A percentile compares a stretch with the other conserved stretches of the same genome.
phyloP scores from a whole-genome alignment of 2,113 vertebrate species.

The Riparia riparia region DNA sequence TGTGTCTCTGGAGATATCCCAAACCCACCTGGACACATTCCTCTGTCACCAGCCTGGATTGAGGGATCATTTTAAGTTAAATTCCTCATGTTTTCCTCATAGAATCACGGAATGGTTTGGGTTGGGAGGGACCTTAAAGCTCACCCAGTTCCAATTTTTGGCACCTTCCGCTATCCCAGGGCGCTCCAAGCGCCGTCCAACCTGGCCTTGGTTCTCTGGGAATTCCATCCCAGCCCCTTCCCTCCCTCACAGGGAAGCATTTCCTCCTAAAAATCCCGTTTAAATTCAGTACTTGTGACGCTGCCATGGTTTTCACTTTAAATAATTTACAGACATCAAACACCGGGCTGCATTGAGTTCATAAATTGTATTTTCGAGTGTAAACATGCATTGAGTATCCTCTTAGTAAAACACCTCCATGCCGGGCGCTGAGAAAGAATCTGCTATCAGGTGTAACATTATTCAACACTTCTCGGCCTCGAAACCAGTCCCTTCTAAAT shows the following conservation, averaged over 20 bases:
- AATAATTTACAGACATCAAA: accelerated
- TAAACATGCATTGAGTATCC: accelerated
- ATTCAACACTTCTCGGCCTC: constrained; percentile 63
- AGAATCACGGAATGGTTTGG: background rate
- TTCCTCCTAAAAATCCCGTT: background rate
- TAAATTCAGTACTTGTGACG: accelerated
- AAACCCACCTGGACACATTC: background rate
- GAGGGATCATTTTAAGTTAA: background rate
- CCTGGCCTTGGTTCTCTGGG: background rate
- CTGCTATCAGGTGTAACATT: constrained; percentile 71
- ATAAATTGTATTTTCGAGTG: background rate
- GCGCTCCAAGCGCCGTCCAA: accelerated
- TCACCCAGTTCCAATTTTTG: background rate
- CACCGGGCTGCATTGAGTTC: accelerated
- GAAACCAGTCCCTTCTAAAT: constrained; percentile 61
- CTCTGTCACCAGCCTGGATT: background rate
- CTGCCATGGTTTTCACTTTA: accelerated
- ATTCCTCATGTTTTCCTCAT: background rate
- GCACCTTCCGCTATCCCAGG: background rate
- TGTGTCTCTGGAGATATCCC: background rate
- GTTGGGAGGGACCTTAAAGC: background rate
- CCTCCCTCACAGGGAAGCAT: background rate
- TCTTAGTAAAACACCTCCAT: background rate
- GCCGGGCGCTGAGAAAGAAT: background rate
- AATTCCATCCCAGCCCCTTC: background rate